Base-by-base conservation (phyloP, 1,140 invertebrate genomes). In the Drosophila subpulchrella region DNA sequence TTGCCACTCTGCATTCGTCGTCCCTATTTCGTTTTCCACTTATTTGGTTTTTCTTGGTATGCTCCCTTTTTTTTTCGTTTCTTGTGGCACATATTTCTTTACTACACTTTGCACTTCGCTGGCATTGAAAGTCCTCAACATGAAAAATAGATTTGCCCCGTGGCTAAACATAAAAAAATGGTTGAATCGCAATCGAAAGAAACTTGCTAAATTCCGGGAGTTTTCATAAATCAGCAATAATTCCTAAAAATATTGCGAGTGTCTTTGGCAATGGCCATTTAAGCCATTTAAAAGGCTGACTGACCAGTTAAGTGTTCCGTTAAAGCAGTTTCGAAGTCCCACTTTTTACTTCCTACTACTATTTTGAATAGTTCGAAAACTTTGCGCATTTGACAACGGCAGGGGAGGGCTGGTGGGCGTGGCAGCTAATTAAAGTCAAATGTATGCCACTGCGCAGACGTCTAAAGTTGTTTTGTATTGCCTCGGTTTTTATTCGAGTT, bases 181-280 rank as follows among this genome's bases (percentile, higher is more conserved):
- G 44, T 32, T 46, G 44, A 65, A 56, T 54, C 48, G 41, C 39
- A 57, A 56, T 53, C 47, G 39, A 51, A 57, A 39, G 48, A 62
- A 78, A 78, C 75, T 75, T 75, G 75, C 66, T 36, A 58, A 63
- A 44, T 54, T 39, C 48, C 66, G 46, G 41, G 71, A 68, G 76
- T 86, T 86, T 86, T 86, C 83, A 86, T 88, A 86, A 88, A 86
- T 86, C 83, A 83, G 79, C 72, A 73, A 79, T 79, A 76, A 59
- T 75, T 75, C 73, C 53, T 53, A 41, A 76, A 76, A 86, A 83
- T 88, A 86, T 85, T 88, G 75, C 55, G 63, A 78, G 60, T 79
- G 83, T 88, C 82, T 75, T 56, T 73, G 75, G 75, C 83, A 88
- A 88, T 54, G 72, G 61, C 47, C 50, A 59, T n/a, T n/a, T 50